Base-by-base conservation (phyloP, 2,888 invertebrate species). In the Hypsopygia costalis region DNA sequence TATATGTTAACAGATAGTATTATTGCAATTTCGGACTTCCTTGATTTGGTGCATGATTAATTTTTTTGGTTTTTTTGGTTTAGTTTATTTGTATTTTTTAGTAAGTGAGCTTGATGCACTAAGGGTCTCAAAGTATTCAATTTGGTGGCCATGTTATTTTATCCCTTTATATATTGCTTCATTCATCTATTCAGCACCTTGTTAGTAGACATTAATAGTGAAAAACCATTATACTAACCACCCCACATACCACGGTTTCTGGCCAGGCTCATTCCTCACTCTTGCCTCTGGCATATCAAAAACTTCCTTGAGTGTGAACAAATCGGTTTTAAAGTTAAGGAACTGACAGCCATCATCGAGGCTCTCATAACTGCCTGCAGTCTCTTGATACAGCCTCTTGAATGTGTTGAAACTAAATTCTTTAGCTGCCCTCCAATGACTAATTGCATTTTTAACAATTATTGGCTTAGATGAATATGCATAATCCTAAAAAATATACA, bases 241-340 rank as follows among this genome's bases (percentile, higher is more conserved):
- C 53, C 97, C 97, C 33, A 97, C 94, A 86, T 97, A 97, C 97
- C 97, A 97, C 1, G 95, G 92, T 40, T 91, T 82, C 57, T 93
- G 89, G 1, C 92, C 91, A 8, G 86, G 86, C 27, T 90, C 81
- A 76, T 93, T 91, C 20, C 72, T 81, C 3, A 93, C 92, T 62
- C 95, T 90, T 37, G 89, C 89, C 33, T 90, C 78, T 4, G 93
- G 90, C 95, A 95, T 95, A 45, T 90, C 85, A 64, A 97, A 94
- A 7, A 96, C 95, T 69, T 97, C 94, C 45, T 90, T 86, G 42
- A 97, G 70, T 16, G 92, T 91, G 56, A 93, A 92, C 57, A 97
- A 92, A 73, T 96, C 93, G 10, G 95, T 95, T 72, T 94, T 94
- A 70, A 97, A 97, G 62, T 95, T 95, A 37, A 97, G 90, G 80